phyloP scores from a whole-genome alignment of 2,797 vertebrate species.

The Centroberyx gerrardi region DNA sequence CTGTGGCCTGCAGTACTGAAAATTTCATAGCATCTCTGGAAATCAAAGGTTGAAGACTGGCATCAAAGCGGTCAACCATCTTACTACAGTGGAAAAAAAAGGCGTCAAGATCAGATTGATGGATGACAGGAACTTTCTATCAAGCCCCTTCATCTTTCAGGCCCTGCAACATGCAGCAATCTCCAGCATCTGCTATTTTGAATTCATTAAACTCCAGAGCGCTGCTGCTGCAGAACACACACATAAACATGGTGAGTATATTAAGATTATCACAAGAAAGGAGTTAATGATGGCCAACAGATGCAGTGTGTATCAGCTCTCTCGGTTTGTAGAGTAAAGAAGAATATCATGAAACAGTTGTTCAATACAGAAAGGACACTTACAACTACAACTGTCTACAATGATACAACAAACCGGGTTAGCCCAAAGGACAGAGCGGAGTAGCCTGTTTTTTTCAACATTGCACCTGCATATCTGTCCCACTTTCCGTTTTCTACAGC shows the following conservation, averaged over 20 bases:
- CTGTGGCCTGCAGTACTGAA: background rate
- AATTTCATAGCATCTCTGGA: slow-evolving; percentile 7
- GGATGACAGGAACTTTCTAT: slow-evolving; percentile 9
- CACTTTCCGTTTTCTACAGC: slow-evolving; percentile 59
- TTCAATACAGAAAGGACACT: slow-evolving; percentile 33
- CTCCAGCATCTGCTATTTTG: background rate
- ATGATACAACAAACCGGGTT: slow-evolving; percentile 55
- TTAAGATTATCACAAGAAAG: slow-evolving; percentile 47
- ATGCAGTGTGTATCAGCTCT: slow-evolving; percentile 13
- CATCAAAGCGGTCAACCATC: slow-evolving; percentile 10
- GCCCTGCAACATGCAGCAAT: background rate
- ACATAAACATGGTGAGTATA: slow-evolving; percentile 30
- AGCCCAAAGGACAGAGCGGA: slow-evolving; percentile 42
- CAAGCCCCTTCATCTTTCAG: slow-evolving; percentile 4
- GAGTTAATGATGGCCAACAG: slow-evolving; percentile 51
- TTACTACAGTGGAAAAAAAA: background rate
- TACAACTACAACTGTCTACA: slow-evolving; percentile 11
- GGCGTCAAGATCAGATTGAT: slow-evolving; percentile 3
- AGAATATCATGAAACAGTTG: slow-evolving; percentile 37
- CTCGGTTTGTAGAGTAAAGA: background rate
- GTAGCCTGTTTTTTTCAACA: slow-evolving; percentile 28
- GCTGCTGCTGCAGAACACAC: slow-evolving; percentile 7
- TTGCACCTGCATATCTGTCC: slow-evolving; percentile 72
- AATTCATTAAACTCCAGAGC: slow-evolving; percentile 16
- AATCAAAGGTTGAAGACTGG: slow-evolving; percentile 25